Evolutionary conservation across 2,113 vertebrate genomes (phyloP).

Genomic region (Grantiella picta): DNA sequence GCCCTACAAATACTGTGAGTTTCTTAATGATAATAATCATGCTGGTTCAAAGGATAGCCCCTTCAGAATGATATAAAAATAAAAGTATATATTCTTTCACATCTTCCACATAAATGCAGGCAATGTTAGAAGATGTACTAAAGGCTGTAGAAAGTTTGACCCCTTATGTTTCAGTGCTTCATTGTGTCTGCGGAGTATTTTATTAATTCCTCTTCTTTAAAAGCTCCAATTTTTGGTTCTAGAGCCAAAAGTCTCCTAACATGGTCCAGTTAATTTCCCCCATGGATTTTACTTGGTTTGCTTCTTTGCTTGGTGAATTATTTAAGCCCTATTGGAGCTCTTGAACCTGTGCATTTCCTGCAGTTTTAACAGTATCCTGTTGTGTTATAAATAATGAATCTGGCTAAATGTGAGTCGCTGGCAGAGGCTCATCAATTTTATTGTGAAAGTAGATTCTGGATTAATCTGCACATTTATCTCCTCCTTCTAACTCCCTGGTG

Average conservation of each 20-base stretch:
- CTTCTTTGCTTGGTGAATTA: neutral
- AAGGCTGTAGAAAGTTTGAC: neutral
- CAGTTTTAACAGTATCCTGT: neutral
- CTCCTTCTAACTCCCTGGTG: neutral
- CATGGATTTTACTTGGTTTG: neutral
- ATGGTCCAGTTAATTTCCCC: neutral
- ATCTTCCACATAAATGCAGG: neutral
- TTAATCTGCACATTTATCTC: neutral
- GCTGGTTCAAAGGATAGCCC: neutral
- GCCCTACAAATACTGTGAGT: neutral
- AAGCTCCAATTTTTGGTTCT: neutral
- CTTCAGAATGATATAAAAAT: neutral
- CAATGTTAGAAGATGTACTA: neutral
- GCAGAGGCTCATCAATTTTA: neutral
- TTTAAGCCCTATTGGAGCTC: neutral
- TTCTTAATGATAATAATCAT: neutral
- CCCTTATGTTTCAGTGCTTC: neutral
- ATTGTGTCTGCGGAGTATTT: neutral
- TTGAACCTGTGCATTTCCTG: neutral
- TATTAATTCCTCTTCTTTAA: neutral
- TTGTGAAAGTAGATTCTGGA: neutral
- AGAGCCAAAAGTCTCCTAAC: neutral
- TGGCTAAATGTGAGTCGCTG: neutral
- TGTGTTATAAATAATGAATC: conserved; percentile 1
- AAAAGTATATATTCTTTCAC: neutral